phyloP scores from a whole-genome alignment of 2,888 invertebrate species.

The Pecten maximus region DNA sequence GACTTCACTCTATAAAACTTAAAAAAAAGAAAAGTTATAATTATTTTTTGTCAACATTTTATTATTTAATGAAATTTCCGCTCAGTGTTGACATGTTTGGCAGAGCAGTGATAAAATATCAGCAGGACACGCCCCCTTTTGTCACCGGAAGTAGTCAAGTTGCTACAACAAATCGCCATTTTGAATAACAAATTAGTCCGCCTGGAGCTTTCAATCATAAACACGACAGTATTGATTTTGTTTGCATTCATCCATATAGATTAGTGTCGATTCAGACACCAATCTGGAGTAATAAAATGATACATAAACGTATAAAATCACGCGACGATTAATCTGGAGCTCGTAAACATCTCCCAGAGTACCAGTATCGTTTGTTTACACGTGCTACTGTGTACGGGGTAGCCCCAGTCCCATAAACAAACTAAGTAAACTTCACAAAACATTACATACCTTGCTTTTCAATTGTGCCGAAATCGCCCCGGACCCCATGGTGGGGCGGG shows the following conservation, averaged over 20 bases:
- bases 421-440: background rate
- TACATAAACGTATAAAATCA: background rate
- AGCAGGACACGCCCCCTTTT: slow-evolving; percentile 40
- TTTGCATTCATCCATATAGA: slow-evolving; percentile 28
- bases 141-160: slow-evolving; percentile 69
- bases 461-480: slow-evolving; percentile 65
- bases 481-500: slow-evolving; percentile 65
- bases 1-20: no score
- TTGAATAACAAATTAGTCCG: slow-evolving; percentile 52
- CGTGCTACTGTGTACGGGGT: slow-evolving; percentile 37
- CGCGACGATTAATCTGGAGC: background rate
- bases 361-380: background rate
- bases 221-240: slow-evolving; percentile 26
- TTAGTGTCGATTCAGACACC: background rate
- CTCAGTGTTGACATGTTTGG: background rate
- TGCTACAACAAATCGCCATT: slow-evolving; percentile 79
- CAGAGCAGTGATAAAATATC: background rate
- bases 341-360: background rate
- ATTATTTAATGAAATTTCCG: no score
- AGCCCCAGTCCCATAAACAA: slow-evolving; percentile 36
- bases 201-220: slow-evolving; percentile 24
- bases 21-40: no score
- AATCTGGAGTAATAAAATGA: background rate
- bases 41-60: no score
- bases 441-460: slow-evolving; percentile 71